A percentile compares a stretch with the other conserved stretches of the same genome.
These are phyloP conservation scores for Cosmia trapezina DNA, from an alignment of 2,888 invertebrate genomes.

Conservation along the genomic window DNA sequence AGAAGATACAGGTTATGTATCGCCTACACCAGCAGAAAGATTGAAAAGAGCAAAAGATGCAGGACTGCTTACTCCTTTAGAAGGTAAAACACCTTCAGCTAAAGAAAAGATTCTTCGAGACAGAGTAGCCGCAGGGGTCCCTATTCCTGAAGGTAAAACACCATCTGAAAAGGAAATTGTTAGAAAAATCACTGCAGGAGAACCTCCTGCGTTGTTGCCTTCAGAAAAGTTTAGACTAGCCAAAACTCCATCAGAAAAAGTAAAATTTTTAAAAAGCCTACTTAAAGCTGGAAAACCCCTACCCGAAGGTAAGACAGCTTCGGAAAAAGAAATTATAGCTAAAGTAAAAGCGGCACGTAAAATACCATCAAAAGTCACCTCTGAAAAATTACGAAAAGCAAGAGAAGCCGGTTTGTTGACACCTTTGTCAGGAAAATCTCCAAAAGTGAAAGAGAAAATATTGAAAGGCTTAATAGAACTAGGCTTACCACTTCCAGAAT, in stretches of 20 bases:
- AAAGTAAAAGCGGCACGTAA: slow-evolving; percentile 53
- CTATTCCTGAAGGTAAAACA: slow-evolving; percentile 63
- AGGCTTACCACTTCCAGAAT: slow-evolving; percentile 56
- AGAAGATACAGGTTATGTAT: slow-evolving; percentile 59
- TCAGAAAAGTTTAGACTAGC: slow-evolving; percentile 65
- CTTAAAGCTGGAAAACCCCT: slow-evolving; percentile 63
- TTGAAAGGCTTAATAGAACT: slow-evolving; percentile 53
- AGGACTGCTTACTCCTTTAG: slow-evolving; percentile 64
- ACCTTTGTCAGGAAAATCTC: slow-evolving; percentile 42
- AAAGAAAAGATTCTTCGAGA: slow-evolving; percentile 67
- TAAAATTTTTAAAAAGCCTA: slow-evolving; percentile 65
- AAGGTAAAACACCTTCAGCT: slow-evolving; percentile 61
- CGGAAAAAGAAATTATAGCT: slow-evolving; percentile 61
- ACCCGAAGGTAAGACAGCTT: slow-evolving; percentile 51
- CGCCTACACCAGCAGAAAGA: slow-evolving; percentile 64
- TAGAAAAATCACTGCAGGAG: slow-evolving; percentile 30
- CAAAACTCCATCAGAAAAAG: slow-evolving; percentile 65
- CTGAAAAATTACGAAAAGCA: slow-evolving; percentile 58
- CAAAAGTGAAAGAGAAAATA: slow-evolving; percentile 65
- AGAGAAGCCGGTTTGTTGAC: slow-evolving; percentile 49
- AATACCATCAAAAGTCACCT: slow-evolving; percentile 32
- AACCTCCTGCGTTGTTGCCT: slow-evolving; percentile 22
- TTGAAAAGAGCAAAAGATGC: slow-evolving; percentile 59
- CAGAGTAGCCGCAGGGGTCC: slow-evolving; percentile 35
- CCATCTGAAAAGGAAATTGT: slow-evolving; percentile 65